A percentile compares a stretch with the other conserved stretches of the same genome.
Evolutionary conservation across 2,888 invertebrate genomes (phyloP).

Genomic region (Sycophila texana): DNA sequence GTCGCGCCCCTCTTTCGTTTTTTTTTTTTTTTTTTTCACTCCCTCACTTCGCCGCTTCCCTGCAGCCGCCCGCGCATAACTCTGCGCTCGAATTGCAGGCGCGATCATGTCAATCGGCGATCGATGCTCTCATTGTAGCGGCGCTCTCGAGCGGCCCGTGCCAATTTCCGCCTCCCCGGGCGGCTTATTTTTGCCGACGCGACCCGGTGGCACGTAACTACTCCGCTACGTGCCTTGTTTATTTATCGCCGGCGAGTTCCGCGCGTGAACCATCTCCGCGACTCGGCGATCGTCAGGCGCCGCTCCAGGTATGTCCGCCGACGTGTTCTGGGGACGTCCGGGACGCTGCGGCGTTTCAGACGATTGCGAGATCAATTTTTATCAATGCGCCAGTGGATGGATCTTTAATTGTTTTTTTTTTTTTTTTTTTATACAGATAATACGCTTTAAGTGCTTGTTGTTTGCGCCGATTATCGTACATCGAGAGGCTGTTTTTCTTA

Average conservation of each 20-base stretch:
- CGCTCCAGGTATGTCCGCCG: not conserved
- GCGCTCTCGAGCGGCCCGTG: constrained; percentile 15
- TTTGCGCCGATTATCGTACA: no score
- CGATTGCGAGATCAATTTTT: no score
- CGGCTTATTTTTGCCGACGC: constrained; percentile 34
- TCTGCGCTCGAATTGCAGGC: not conserved
- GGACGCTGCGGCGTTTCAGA: not conserved
- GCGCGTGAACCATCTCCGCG: no score
- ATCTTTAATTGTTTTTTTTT: no score
- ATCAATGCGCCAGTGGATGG: no score
- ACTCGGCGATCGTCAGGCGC: no score
- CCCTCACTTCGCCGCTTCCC: not conserved
- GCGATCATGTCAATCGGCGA: constrained; percentile 10
- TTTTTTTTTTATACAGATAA: no score
- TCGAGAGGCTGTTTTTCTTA: no score
- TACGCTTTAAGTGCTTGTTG: no score
- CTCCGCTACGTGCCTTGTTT: constrained; percentile 23
- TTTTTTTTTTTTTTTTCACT: not conserved
- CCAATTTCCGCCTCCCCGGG: constrained; percentile 41
- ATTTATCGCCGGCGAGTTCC: constrained; percentile 14
- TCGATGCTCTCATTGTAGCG: constrained; percentile 16
- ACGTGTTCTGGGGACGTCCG: not conserved
- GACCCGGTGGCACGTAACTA: not conserved
- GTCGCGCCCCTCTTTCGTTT: not conserved
- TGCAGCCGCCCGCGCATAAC: not conserved